phyloP scores from a whole-genome alignment of 2,113 vertebrate genomes.

The Psittacara wagleri region DNA sequence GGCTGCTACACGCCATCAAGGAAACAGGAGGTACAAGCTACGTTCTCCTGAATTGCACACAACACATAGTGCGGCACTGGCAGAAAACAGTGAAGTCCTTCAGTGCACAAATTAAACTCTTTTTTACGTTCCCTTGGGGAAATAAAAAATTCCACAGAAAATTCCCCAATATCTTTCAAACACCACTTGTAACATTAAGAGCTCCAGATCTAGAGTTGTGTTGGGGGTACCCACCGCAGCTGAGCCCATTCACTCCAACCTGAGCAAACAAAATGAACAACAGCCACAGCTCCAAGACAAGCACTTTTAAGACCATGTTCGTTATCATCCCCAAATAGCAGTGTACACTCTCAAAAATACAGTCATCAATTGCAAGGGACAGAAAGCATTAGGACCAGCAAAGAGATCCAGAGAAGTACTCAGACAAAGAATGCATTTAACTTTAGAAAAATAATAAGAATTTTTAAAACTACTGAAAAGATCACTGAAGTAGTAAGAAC shows the following conservation, averaged over 20 bases:
- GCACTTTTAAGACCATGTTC: fast-evolving
- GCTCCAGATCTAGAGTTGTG: background rate
- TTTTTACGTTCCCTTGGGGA: background rate
- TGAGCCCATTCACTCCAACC: background rate
- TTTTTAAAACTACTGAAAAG: background rate
- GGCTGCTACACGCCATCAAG: background rate
- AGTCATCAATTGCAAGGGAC: background rate
- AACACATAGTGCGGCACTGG: background rate
- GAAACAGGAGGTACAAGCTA: background rate
- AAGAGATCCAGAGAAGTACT: background rate
- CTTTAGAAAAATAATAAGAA: background rate
- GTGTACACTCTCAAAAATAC: background rate
- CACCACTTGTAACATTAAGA: background rate
- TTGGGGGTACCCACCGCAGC: fast-evolving
- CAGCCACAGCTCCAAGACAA: background rate
- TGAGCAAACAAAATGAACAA: background rate
- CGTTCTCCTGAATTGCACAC: background rate
- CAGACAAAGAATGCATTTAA: background rate
- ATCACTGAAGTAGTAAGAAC: background rate
- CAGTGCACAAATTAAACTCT: background rate
- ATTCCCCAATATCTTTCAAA: background rate
- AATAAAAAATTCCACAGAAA: background rate
- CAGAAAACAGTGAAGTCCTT: background rate
- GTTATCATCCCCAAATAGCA: background rate
- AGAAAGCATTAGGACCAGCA: background rate